Base-by-base conservation (phyloP, 2,888 invertebrate genomes). In the Bugula neritina region DNA sequence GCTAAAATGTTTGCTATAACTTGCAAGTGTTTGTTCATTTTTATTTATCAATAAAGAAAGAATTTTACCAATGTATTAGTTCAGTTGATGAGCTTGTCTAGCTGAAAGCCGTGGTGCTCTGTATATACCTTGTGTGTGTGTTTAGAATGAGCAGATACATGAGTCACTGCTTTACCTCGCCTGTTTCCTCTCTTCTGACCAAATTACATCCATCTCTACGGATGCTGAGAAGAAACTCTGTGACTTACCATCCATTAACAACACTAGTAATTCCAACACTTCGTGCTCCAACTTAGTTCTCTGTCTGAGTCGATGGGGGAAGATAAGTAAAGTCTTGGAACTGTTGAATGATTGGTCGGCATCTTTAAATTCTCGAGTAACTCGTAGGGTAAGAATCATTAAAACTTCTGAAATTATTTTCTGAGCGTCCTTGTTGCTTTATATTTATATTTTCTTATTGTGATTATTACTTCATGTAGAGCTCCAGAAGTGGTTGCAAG, bases 311-410 rank as follows among this genome's bases (percentile, higher is more conserved):
- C 2, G 17, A 31, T 63, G 63, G 63, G 63, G 63, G 2, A 25
- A 10, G 29, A 27, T 31, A 31, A 27, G 31, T n/a, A 63, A 63
- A 31, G 10, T 63, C 5, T 34, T 63, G 31, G 63, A 63, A 13
- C 21, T 34, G 2, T 10, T 63, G 63, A 2, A 29, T n/a, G 31
- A 63, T 27, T 63, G 63, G 63, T 13, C 34, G 5, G 63, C 63
- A 2, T 31, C 63, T 10, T 31, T 63, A 3, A 13, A 2, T n/a
- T 13, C 31, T 27, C 2, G 10, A 5, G 31, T 27, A 63, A 13
- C 63, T 10, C 63, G 63, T 10, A 63, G 63, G 34, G 57, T 57
- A 25, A 57, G 57, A n/a, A n/a, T n/a, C n/a, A n/a, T n/a, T n/a
- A n/a, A n/a, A n/a, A n/a, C n/a, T n/a, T n/a, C n/a, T n/a, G n/a